Conservation (phyloP, 2,797 vertebrate species). For the Peromyscus aztecus region DNA sequence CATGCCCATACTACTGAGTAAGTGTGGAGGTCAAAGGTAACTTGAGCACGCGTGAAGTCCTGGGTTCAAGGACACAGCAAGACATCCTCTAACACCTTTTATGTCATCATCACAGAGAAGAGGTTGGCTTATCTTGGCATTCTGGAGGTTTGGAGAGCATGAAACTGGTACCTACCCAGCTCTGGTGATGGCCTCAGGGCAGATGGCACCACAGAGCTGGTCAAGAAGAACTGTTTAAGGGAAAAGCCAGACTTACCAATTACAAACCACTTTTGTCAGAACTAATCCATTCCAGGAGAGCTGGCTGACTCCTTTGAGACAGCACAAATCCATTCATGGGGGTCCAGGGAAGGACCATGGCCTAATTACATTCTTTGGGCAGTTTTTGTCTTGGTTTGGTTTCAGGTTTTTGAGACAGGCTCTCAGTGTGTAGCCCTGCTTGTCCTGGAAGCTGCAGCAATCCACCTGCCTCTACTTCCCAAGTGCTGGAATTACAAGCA, state of each 20-base stretch:
- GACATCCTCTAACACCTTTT: background rate
- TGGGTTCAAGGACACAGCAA: background rate
- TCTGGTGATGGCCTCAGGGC: background rate
- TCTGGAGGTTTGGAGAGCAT: background rate
- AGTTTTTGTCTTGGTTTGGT: background rate
- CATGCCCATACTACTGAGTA: background rate
- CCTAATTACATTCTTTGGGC: background rate
- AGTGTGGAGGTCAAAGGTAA: background rate
- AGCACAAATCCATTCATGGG: background rate
- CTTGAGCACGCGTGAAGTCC: background rate
- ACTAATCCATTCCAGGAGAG: background rate
- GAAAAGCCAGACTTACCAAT: background rate
- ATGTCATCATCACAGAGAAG: background rate
- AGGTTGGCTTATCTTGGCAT: too few relatives aligned
- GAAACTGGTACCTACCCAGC: background rate
- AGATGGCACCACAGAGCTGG: background rate
- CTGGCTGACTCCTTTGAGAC: background rate
- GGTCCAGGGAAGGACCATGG: background rate
- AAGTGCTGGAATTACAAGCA: background rate
- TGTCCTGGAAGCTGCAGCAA: background rate
- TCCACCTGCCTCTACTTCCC: background rate
- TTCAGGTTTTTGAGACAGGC: background rate
- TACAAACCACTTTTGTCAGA: background rate
- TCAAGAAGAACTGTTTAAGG: background rate
- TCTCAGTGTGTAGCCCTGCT: background rate